Base-by-base conservation (phyloP, 2,888 invertebrate species). In the Agonopterix alstromeriana region DNA sequence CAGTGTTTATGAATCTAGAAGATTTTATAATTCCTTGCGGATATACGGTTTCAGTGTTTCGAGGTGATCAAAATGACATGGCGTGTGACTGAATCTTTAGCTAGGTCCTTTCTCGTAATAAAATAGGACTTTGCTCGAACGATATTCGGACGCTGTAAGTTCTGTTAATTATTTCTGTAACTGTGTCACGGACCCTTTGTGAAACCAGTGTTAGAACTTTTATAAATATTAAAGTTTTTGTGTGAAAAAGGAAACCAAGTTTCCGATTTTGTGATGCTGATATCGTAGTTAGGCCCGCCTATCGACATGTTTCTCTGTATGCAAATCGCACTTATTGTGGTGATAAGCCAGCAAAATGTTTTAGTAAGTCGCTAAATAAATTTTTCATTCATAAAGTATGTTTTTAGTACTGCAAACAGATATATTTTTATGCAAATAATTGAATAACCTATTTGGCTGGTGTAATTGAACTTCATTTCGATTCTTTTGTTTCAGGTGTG, bases 401-500 rank as follows among this genome's bases (percentile, higher is more conserved):
- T 10, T 17, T 53, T 55, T 54, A 53, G 36, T 43, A 12, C 27
- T 27, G 47, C 48, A 50, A 54, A 60, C 58, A 53, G 27, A 50
- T 45, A 51, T 58, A 66, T 64, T 68, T 72, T 66, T 57, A 53
- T 57, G 60, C 52, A 65, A 72, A 71, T 73, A 67, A 69, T 75
- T 63, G 57, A 76, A 67, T 85, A 85, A 85, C 84, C 83, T 83
- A 79, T 65, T 70, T 79, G 60, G 52, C 52, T 54, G 59, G 60
- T 59, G 65, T 71, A 65, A 63, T 69, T 70, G 73, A 88, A 88
- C 87, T 87, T 86, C 72, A 81, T 84, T 84, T 87, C 46, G 74
- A 70, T 86, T 88, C 76, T 87, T 84, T 84, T 86, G 83, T 86
- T 85, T 77, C 81, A 85, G 84, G 61, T 54, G 52, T 56, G 50